Evolutionary conservation across 2,888 invertebrate species (phyloP).

Genomic region (Xestoiulus laeticollis): DNA sequence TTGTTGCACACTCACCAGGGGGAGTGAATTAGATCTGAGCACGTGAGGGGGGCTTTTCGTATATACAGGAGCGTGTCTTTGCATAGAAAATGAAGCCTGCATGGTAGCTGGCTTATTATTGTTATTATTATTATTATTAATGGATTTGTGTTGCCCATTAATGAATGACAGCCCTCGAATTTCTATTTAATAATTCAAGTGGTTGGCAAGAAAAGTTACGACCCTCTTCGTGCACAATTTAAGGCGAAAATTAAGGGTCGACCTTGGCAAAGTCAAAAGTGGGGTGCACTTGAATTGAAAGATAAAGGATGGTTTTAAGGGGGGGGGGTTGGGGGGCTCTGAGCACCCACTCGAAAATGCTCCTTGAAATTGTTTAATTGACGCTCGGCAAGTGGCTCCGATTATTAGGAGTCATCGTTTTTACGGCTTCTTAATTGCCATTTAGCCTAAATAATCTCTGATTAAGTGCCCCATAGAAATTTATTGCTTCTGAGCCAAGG

Average conservation of each 20-base stretch:
- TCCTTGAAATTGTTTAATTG: conserved; percentile 4
- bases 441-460: conserved; percentile 40
- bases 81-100: conserved; percentile 23
- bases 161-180: conserved; percentile 1
- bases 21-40: too few species aligned
- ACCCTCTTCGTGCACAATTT: neutral
- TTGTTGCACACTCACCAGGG: conserved; percentile 12
- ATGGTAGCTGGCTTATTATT: neutral
- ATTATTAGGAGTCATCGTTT: conserved; percentile 35
- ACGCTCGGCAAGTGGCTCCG: conserved; percentile 6
- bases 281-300: conserved; percentile 20
- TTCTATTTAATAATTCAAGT: neutral
- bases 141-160: neutral
- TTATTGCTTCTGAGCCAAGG: neutral
- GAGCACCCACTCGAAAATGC: conserved; percentile 4
- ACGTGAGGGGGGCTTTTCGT: neutral
- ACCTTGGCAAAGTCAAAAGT: conserved; percentile 36
- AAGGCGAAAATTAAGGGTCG: neutral
- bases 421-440: conserved; percentile 18
- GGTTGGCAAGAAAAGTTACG: conserved; percentile 8
- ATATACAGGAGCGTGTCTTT: neutral
- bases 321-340: neutral
- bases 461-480: conserved; percentile 23
- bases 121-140: neutral
- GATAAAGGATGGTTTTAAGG: neutral